Evolutionary conservation across 2,888 invertebrate genomes (phyloP).

Genomic region (Kryphioiulus occultus): DNA sequence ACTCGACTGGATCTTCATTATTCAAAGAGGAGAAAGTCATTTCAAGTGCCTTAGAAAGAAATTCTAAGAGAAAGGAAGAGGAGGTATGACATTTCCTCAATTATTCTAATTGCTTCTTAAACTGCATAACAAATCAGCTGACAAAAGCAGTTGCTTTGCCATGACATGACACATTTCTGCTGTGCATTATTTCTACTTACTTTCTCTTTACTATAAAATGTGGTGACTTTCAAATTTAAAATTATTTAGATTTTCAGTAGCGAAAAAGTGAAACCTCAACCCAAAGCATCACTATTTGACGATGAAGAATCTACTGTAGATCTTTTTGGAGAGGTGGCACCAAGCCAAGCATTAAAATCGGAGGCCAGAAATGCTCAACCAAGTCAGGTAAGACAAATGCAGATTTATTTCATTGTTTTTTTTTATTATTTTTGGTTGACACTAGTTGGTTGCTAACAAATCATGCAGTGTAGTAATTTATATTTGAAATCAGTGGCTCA

Average conservation of each 20-base stretch:
- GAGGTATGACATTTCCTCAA: background rate
- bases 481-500: no score
- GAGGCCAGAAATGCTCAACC: background rate
- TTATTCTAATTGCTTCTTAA: background rate
- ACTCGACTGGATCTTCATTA: background rate
- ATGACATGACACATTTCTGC: background rate
- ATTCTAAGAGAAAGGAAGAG: background rate
- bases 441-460: no score
- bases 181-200: background rate
- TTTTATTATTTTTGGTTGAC: no score
- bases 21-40: background rate
- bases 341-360: background rate
- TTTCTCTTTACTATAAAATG: background rate
- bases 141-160: background rate
- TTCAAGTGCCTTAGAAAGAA: background rate
- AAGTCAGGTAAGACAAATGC: background rate
- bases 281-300: conserved; percentile 37
- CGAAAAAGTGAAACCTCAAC: background rate
- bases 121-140: background rate
- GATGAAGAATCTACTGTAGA: conserved; percentile 44
- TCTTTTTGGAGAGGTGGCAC: conserved; percentile 25
- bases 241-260: background rate
- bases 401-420: background rate
- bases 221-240: background rate
- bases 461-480: no score